A percentile compares a stretch with the other conserved stretches of the same genome.
Conservation (phyloP, 1,140 invertebrate genomes). For the Sinonovacula constricta region DNA sequence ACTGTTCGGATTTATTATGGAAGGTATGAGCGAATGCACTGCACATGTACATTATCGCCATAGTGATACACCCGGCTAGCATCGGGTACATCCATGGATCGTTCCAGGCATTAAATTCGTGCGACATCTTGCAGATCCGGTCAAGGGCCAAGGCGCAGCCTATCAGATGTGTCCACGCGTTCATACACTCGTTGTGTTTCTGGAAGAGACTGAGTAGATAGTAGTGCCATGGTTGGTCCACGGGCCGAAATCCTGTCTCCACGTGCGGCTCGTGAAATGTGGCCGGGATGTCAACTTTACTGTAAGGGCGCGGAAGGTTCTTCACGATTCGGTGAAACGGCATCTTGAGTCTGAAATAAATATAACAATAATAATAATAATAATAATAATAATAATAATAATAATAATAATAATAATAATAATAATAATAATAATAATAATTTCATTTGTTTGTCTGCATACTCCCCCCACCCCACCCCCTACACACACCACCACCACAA, state of each 20-base stretch:
- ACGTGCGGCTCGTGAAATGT: constrained; percentile 77
- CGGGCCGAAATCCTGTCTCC: constrained; percentile 73
- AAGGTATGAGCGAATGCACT: constrained; percentile 75
- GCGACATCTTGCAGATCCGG: constrained; percentile 55
- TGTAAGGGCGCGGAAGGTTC: constrained; percentile 58
- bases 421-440: no score
- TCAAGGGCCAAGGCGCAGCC: constrained; percentile 63
- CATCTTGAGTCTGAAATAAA: constrained; percentile 38
- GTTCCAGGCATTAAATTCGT: constrained; percentile 68
- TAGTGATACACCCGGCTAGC: constrained; percentile 68
- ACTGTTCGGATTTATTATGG: constrained; percentile 71
- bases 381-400: neutral
- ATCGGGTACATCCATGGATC: constrained; percentile 76
- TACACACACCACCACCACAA: no score
- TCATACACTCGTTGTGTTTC: constrained; percentile 78
- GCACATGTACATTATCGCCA: constrained; percentile 71
- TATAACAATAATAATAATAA: neutral
- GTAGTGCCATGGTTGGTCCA: constrained; percentile 75
- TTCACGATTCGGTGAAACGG: constrained; percentile 29
- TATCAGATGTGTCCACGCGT: constrained; percentile 77
- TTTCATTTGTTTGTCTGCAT: no score
- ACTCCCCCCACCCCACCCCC: no score
- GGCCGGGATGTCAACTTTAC: constrained; percentile 66
- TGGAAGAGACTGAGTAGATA: constrained; percentile 76
- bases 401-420: no score